These are phyloP conservation scores for Brachionichthys hirsutus DNA, from an alignment of 2,113 vertebrate species.

Conservation along the genomic window DNA sequence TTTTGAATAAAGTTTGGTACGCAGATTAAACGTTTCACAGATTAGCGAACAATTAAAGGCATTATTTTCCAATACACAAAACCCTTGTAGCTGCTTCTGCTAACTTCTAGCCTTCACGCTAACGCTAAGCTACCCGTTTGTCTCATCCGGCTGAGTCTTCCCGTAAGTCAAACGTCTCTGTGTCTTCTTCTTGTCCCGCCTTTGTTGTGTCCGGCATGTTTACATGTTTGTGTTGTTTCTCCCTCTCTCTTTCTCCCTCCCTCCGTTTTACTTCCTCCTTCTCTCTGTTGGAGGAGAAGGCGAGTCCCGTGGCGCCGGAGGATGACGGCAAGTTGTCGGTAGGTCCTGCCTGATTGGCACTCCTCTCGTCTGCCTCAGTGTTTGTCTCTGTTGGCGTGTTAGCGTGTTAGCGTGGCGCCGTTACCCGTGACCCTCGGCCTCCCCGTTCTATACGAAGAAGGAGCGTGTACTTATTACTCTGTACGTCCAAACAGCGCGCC, in stretches of 20 bases:
- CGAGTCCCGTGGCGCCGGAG: slow-evolving; percentile 72
- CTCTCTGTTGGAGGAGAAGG: slow-evolving; percentile 77
- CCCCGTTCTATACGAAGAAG: slow-evolving; percentile 26
- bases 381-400: slow-evolving; percentile 56
- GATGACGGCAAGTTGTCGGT: slow-evolving; percentile 82
- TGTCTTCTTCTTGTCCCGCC: slow-evolving; percentile 48
- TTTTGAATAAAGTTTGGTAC: neutral
- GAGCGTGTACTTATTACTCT: slow-evolving; percentile 15
- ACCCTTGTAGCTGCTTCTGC: no score
- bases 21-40: no score
- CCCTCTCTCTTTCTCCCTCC: slow-evolving; percentile 45
- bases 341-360: slow-evolving; percentile 72
- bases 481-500: neutral
- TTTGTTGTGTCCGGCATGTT: slow-evolving; percentile 66
- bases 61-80: no score
- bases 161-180: slow-evolving; percentile 20
- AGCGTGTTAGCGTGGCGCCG: slow-evolving; percentile 58
- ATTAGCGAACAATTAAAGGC: no score
- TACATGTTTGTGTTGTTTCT: slow-evolving; percentile 76
- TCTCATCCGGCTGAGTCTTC: slow-evolving; percentile 55
- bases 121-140: slow-evolving; percentile 7
- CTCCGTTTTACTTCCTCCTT: slow-evolving; percentile 50
- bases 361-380: slow-evolving; percentile 53
- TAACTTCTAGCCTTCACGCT: neutral
- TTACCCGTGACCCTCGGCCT: slow-evolving; percentile 50